A percentile compares a stretch with the other conserved stretches of the same genome.
These are phyloP conservation scores for Pristis pectinata DNA, from an alignment of 2,797 vertebrate species.

Conservation along the genomic window DNA sequence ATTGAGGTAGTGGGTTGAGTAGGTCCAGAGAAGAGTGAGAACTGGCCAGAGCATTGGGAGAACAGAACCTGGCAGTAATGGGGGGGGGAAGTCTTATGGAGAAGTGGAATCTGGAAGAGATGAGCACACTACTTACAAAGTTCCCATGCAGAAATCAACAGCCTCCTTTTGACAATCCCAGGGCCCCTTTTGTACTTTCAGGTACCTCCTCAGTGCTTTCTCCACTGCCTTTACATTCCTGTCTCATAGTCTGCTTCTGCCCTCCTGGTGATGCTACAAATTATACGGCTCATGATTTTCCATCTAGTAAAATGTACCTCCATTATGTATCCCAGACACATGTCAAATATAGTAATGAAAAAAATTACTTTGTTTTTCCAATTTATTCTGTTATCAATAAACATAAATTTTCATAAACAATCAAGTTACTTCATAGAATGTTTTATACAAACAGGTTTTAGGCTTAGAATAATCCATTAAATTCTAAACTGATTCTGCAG, in stretches of 20 bases:
- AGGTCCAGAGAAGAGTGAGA: background rate
- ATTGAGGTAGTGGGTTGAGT: too few species aligned
- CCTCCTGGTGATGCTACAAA: background rate
- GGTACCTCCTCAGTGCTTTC: background rate
- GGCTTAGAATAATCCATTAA: background rate
- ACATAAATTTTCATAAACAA: background rate
- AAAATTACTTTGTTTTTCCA: background rate
- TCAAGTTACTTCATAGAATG: background rate
- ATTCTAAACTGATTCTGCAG: background rate
- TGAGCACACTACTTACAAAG: background rate
- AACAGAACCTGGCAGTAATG: background rate
- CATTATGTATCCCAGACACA: background rate
- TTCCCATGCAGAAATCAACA: background rate
- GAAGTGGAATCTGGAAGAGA: background rate
- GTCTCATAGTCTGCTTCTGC: background rate
- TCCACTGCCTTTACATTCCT: background rate
- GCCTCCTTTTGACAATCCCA: background rate
- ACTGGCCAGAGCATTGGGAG: background rate
- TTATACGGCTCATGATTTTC: background rate
- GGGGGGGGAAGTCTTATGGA: background rate
- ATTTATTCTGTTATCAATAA: background rate
- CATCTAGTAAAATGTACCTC: background rate
- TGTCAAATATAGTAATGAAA: background rate
- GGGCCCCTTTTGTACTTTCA: background rate
- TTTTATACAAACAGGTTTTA: background rate